Conservation (phyloP, 2,113 vertebrate genomes). For the Phylloscopus trochiloides region DNA sequence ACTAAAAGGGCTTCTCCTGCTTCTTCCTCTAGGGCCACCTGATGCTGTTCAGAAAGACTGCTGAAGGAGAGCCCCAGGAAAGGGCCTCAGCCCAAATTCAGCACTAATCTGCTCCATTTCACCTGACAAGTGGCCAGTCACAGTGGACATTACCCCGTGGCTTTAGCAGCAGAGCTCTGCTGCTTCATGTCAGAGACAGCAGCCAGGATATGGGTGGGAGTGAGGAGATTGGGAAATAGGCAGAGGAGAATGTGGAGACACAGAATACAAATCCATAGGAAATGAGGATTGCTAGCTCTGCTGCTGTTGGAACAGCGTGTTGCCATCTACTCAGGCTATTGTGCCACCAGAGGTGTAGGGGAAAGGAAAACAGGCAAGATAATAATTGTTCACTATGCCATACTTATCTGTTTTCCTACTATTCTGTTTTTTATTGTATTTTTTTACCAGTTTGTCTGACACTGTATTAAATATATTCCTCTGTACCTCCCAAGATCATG, state of each 20-base stretch:
- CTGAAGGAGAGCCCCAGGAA: neutral
- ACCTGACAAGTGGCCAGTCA: neutral
- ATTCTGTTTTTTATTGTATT: neutral
- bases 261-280: neutral
- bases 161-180: neutral
- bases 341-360: neutral
- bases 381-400: neutral
- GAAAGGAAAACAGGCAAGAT: neutral
- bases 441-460: neutral
- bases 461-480: neutral
- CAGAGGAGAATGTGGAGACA: neutral
- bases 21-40: neutral
- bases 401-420: neutral
- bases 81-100: neutral
- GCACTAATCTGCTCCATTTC: neutral
- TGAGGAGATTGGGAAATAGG: neutral
- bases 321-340: neutral
- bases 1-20: neutral
- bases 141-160: rapidly evolving
- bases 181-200: neutral
- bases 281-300: neutral
- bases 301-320: neutral
- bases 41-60: neutral
- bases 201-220: neutral
- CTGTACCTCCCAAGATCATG: neutral